Base-by-base conservation (phyloP, 2,888 invertebrate species). In the Dasysyrphus albostriatus region DNA sequence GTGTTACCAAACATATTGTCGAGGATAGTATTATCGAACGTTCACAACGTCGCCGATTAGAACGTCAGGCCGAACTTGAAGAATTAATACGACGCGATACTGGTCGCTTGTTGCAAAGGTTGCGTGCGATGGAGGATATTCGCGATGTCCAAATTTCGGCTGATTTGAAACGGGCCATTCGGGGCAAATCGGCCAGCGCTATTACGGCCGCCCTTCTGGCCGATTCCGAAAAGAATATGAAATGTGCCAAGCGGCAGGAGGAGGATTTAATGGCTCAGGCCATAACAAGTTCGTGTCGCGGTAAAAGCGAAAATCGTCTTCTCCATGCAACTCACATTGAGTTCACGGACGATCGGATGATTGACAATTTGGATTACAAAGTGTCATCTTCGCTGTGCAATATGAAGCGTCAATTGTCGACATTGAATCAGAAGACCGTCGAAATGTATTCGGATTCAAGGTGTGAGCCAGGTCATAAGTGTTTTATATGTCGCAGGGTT, bases 151-250 rank as follows among this genome's bases (percentile, higher is more conserved):
- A 94, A 89, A 91, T 93, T 90, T 91, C 93, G 14, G 91, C 93
- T 56, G 94, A 94, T 88, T 94, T 94, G 88, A 93, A 93, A 89
- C 91, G 92, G 88, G 91, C 91, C 65, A 92, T 96, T 61, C 94
- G 95, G 89, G 96, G 96, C 67, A 96, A 95, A 93, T 96, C 96
- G 3, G 96, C 96, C 7, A 95, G 94, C 90, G 95, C 95, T 59
- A 97, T 97, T 83, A 95, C 95, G 88, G 94, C 94, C 85, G 94
- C 95, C 14, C 92, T 96, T 54, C 91, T 96, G 56, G 93, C 94
- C 49, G 95, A 95, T 89, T 95, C 94, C 83, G 91, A 92, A 88
- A 93, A 92, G 88, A 93, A 94, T 89, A 92, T 93, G 19, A 91
- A 91, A 88, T 74, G 79, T 67, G 90, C 91, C 80, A 91, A 91